Percentiles rank a stretch among this genome's conserved stretches.
Evolutionary conservation across 2,888 invertebrate species (phyloP).

Genomic region (Disparrhopalites patrizii): DNA sequence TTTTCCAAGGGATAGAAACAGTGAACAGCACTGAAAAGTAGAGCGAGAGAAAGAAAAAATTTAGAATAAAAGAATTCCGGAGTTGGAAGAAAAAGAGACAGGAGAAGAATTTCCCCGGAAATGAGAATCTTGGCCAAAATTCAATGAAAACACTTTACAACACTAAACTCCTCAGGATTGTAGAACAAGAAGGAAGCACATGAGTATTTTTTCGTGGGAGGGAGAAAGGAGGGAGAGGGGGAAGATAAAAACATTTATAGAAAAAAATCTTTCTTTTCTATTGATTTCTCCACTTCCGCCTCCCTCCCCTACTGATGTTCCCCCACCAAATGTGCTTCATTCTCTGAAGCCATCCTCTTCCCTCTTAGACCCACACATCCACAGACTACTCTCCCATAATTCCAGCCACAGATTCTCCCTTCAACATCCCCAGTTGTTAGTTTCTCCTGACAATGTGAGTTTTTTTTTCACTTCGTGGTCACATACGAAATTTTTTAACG

Average conservation of each 20-base stretch:
- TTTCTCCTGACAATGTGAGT: neutral
- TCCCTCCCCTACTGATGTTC: no score
- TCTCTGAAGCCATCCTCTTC: neutral
- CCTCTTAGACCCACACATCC: neutral
- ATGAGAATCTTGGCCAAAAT: constrained; percentile 34
- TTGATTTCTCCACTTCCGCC: constrained; percentile 8
- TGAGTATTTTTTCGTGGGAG: no score
- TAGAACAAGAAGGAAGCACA: constrained; percentile 14
- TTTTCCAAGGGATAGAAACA: no score
- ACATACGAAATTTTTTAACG: constrained; percentile 30
- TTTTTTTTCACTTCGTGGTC: constrained; percentile 26
- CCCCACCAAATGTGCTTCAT: neutral
- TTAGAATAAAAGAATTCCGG: no score
- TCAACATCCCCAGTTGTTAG: neutral
- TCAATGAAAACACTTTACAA: constrained; percentile 27
- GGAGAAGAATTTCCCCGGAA: constrained; percentile 28
- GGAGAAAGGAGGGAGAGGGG: constrained; percentile 20
- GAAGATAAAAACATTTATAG: no score
- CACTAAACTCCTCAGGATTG: constrained; percentile 18
- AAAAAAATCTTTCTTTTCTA: constrained; percentile 14
- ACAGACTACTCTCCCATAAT: neutral
- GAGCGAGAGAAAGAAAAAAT: no score
- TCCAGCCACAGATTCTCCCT: constrained; percentile 16
- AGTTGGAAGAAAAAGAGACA: neutral
- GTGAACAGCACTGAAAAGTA: no score